Evolutionary conservation across 2,113 vertebrate species (phyloP), one percentile per base, ranked within the genome.

Genomic region (Tyrannus savana): DNA sequence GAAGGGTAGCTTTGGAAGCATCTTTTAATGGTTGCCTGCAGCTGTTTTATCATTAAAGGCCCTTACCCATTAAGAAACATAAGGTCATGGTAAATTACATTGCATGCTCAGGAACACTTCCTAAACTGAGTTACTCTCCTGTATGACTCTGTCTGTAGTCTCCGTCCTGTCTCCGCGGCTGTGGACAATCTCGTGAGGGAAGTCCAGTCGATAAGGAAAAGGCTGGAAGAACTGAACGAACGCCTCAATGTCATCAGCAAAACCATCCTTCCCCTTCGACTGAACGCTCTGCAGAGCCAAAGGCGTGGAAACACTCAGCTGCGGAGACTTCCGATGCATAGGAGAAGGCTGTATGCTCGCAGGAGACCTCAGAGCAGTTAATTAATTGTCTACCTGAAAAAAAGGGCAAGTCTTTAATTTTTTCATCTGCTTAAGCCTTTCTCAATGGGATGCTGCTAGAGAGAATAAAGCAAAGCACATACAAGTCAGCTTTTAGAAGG

Each of bases 171-270:
- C 63, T 97, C 98, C 0, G 93, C 96, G 0, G 97, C 97, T 44
- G 90, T 98, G 87, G 97, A 98, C 82, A 96, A 98, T 30, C 94
- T 98, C 0, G 76, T 98, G 79, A 96, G 89, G 75, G 96, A 97
- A 94, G 96, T 97, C 33, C 93, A 89, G n/a, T 90, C 91, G 0
- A 95, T 98, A 62, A 96, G 94, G 63, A 98, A 96, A 80, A 97
- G 97, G 44, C 62, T 98, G 46, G 93, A 88, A 75, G 96, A 97
- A 59, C 75, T 98, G 80, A 95, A 97, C 0, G 96, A 97, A 53
- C 95, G 95, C 3, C 95, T 98, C 60, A 64, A 77, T n/a, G 53
- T 91, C 83, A 82, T 98, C 67, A 96, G 84, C 82, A 92, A 12
- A 62, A 71, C 76, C 7, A 25, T 95, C 31, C 62, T 87, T 77